These are phyloP conservation scores for Ceratina calcarata DNA, from an alignment of 1,140 invertebrate species.

Conservation along the genomic window DNA sequence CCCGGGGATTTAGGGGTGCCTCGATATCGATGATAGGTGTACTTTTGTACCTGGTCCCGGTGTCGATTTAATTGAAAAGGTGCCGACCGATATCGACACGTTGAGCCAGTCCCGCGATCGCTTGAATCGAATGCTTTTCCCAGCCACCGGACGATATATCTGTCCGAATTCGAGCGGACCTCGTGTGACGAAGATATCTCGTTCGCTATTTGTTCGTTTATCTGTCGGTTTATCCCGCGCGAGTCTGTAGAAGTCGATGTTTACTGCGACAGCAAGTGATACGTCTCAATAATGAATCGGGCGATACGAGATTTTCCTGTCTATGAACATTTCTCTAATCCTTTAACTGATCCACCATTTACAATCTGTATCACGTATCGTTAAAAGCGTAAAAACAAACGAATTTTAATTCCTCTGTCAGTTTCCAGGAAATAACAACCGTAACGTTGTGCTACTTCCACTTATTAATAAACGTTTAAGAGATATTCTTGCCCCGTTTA, in stretches of 20 bases:
- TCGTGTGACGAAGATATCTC: neutral
- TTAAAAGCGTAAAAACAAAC: too few relatives aligned
- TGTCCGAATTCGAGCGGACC: neutral
- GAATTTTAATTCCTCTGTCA: neutral
- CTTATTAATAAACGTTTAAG: too few relatives aligned
- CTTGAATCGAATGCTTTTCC: constrained; percentile 1
- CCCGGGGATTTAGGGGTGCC: constrained; percentile 25
- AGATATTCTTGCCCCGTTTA: neutral
- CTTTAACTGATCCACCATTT: neutral
- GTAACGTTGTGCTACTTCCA: too few relatives aligned
- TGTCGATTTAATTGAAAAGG: constrained; percentile 47
- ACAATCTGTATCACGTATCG: too few relatives aligned
- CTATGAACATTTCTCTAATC: neutral
- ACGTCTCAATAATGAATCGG: neutral
- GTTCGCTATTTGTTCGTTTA: neutral
- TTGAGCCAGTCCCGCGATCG: constrained; percentile 21
- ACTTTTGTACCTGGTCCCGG: constrained; percentile 12
- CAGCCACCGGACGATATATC: neutral
- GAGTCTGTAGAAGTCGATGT: neutral
- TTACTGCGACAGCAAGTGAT: neutral
- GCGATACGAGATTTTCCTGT: neutral
- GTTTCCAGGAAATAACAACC: too few relatives aligned
- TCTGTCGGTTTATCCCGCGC: neutral
- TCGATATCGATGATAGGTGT: constrained; percentile 33
- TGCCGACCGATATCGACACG: constrained; percentile 40